Conservation (phyloP, 2,888 invertebrate genomes). For the Drosophila niveifrons region DNA sequence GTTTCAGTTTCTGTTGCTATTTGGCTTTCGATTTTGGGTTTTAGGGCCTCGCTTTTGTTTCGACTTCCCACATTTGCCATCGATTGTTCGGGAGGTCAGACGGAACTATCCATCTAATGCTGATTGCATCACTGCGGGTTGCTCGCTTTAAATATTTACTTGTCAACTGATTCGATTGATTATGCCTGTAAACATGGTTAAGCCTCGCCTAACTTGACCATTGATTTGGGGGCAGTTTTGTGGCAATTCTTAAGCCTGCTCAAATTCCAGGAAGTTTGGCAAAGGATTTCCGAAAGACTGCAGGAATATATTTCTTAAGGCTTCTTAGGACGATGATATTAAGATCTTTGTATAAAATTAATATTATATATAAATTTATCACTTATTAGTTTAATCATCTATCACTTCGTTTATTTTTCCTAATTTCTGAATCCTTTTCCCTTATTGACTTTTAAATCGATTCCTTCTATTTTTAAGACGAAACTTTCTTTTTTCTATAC, state of each 20-base stretch:
- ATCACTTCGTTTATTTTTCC: background rate
- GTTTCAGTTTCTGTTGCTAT: slow-evolving; percentile 20
- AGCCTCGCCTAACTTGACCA: background rate
- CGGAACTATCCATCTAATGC: slow-evolving; percentile 23
- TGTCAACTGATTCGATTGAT: slow-evolving; percentile 23
- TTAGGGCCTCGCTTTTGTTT: background rate
- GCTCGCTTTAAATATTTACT: background rate
- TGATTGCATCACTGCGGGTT: slow-evolving; percentile 26
- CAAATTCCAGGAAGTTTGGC: background rate
- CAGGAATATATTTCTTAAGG: background rate
- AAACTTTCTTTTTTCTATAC: no score
- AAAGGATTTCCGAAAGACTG: background rate
- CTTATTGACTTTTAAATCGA: background rate
- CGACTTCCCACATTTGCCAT: slow-evolving; percentile 2
- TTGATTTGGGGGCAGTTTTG: background rate
- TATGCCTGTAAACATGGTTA: slow-evolving; percentile 15
- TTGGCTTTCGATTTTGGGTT: background rate
- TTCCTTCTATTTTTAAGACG: no score
- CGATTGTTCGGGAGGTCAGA: slow-evolving; percentile 36
- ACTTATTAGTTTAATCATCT: no score
- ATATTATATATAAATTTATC: no score
- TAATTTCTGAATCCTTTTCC: background rate
- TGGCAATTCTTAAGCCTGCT: background rate
- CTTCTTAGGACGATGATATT: background rate
- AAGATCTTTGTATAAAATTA: no score